Conservation (phyloP, 1,140 invertebrate genomes). For the Zaprionus kolodkinae region DNA sequence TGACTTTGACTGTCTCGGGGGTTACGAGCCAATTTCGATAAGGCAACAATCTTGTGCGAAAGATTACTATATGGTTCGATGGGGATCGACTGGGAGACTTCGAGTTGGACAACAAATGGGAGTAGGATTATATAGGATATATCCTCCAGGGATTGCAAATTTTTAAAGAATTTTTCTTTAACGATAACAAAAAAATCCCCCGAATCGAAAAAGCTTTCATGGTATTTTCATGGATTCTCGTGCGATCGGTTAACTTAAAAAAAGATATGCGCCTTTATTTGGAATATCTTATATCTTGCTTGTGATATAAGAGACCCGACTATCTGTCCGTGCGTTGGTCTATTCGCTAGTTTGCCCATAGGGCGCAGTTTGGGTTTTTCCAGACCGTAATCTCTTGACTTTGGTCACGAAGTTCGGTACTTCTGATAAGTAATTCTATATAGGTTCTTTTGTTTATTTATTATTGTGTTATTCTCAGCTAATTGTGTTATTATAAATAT, state of each 20-base stretch:
- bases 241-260: background rate
- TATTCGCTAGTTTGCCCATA: background rate
- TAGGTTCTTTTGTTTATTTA: constrained; percentile 52
- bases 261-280: background rate
- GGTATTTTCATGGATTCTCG: no score
- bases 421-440: constrained; percentile 63
- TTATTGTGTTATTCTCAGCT: constrained; percentile 61
- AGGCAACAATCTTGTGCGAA: background rate
- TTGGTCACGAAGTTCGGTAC: constrained; percentile 53
- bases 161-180: no score
- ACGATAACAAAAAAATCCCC: no score
- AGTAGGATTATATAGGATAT: no score
- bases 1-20: background rate
- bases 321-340: background rate
- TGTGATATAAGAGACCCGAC: constrained; percentile 1
- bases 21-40: background rate
- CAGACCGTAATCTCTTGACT: constrained; percentile 36
- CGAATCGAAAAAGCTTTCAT: no score
- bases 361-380: constrained; percentile 5
- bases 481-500: constrained; percentile 68
- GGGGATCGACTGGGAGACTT: background rate
- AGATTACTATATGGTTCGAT: background rate
- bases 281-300: background rate
- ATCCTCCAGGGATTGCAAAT: no score
- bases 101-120: no score